These are phyloP conservation scores for Eupelmus urozonus DNA, from an alignment of 2,888 invertebrate species.

Conservation along the genomic window DNA sequence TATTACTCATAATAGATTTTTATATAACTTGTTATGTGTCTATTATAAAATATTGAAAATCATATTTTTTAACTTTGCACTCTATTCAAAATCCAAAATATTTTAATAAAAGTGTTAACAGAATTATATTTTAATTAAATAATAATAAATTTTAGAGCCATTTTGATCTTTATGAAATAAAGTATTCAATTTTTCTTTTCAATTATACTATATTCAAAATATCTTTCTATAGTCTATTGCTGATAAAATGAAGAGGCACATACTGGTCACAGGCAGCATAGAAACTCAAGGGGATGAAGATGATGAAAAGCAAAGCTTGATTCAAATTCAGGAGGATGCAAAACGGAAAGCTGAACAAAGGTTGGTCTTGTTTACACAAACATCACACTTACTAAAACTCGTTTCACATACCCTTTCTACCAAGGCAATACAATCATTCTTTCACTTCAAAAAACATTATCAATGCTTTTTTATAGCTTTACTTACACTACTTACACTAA, in stretches of 20 bases:
- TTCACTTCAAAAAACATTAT: conserved; percentile 48
- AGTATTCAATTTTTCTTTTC: too few relatives aligned
- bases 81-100: too few relatives aligned
- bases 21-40: neutral
- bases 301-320: conserved; percentile 68
- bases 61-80: too few relatives aligned
- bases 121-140: too few relatives aligned
- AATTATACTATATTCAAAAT: neutral
- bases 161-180: too few relatives aligned
- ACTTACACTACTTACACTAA: conserved; percentile 44
- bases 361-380: conserved; percentile 61
- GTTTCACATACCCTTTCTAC: conserved; percentile 30
- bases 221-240: conserved; percentile 68
- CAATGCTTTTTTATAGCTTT: conserved; percentile 49
- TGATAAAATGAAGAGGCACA: conserved; percentile 73
- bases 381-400: conserved; percentile 8
- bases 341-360: conserved; percentile 70
- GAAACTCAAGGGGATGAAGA: conserved; percentile 68
- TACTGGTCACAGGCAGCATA: conserved; percentile 66
- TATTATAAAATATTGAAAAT: too few relatives aligned
- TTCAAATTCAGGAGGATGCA: conserved; percentile 71
- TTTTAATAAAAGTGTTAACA: too few relatives aligned
- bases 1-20: conserved; percentile 33
- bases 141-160: too few relatives aligned
- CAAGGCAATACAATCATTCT: conserved; percentile 21